phyloP scores from a whole-genome alignment of 2,888 invertebrate genomes.

The Balanococcus diminutus region DNA sequence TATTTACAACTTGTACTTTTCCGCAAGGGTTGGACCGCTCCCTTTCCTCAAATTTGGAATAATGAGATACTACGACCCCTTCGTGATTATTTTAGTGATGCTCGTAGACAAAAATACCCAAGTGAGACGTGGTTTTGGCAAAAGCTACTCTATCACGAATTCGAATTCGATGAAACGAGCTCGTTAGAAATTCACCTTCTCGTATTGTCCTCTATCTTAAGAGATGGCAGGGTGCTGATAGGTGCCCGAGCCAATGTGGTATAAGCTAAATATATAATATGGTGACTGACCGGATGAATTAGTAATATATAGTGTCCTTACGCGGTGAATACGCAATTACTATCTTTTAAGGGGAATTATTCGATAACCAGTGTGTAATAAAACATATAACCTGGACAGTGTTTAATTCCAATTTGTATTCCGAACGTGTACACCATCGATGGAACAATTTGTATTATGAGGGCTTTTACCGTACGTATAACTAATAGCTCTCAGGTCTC shows the following conservation, averaged over 20 bases:
- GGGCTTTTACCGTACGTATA: constrained; percentile 50
- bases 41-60: too few relatives aligned
- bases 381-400: constrained; percentile 46
- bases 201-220: neutral
- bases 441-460: constrained; percentile 51
- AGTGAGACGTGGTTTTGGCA: neutral
- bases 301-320: constrained; percentile 36
- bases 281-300: constrained; percentile 44
- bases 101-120: neutral
- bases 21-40: too few relatives aligned
- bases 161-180: neutral
- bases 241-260: neutral
- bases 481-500: constrained; percentile 43
- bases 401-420: constrained; percentile 53
- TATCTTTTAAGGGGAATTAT: constrained; percentile 52
- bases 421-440: constrained; percentile 46
- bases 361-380: constrained; percentile 53
- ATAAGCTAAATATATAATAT: neutral
- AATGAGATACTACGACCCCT: too few relatives aligned
- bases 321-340: constrained; percentile 45
- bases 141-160: constrained; percentile 6
- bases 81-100: too few relatives aligned
- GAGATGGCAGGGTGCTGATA: constrained; percentile 15
- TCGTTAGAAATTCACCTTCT: constrained; percentile 15
- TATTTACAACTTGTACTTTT: too few relatives aligned